Evolutionary conservation across 2,113 vertebrate species (phyloP).

Genomic region (Oenanthe oenanthe): DNA sequence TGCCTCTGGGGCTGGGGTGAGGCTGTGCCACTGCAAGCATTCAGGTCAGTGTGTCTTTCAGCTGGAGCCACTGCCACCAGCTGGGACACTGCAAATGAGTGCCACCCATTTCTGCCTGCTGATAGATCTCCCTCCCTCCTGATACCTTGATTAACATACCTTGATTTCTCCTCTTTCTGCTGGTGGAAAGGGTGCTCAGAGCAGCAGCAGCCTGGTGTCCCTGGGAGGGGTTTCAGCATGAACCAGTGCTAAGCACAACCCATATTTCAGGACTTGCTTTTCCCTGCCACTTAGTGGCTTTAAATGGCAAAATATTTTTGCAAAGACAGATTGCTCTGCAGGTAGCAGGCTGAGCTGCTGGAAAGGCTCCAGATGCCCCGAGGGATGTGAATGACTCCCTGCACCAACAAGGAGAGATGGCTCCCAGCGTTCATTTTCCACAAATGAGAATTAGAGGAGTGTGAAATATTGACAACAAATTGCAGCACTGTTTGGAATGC

Average conservation of each 20-base stretch:
- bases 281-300: slow-evolving; percentile 36
- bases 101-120: not conserved
- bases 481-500: not conserved
- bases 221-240: not conserved
- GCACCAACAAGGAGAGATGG: not conserved
- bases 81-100: not conserved
- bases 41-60: not conserved
- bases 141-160: slow-evolving; percentile 12
- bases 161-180: slow-evolving; percentile 34
- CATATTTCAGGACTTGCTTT: slow-evolving; percentile 32
- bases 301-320: slow-evolving; percentile 54
- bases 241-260: not conserved
- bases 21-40: not conserved
- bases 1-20: not conserved
- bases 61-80: not conserved
- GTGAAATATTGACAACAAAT: slow-evolving; percentile 8
- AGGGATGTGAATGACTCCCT: slow-evolving; percentile 10
- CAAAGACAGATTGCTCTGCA: slow-evolving; percentile 34
- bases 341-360: slow-evolving; percentile 18
- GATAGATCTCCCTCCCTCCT: not conserved
- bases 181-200: not conserved
- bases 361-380: slow-evolving; percentile 17
- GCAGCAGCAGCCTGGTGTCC: not conserved
- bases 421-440: not conserved
- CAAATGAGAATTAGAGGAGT: not conserved